Base-by-base conservation (phyloP, 2,797 vertebrate genomes). In the Kryptopterus vitreolus region DNA sequence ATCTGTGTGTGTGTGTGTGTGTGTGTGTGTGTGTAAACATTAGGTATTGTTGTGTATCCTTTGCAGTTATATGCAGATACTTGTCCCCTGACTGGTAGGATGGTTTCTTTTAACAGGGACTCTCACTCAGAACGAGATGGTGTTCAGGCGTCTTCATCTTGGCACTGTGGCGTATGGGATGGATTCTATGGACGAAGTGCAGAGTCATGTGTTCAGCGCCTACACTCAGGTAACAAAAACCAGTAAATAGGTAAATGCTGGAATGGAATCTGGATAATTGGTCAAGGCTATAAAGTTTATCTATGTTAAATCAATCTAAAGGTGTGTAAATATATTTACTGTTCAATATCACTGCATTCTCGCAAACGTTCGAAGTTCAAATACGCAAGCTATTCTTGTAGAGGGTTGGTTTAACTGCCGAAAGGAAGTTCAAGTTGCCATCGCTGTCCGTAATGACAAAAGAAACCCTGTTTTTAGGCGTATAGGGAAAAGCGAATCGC, bases 181-280 rank as follows among this genome's bases (percentile, higher is more conserved):
- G 85, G 98, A 99, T 90, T 99, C 98, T 0, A 99, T 99, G 97
- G 98, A 99, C 18, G 98, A 99, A 91, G 98, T 99, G 1, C 98
- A 99, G 88, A 99, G 98, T 88, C 97, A 98, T 66, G 96, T 99
- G 59, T 99, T 99, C 88, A 99, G 96, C 13, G 93, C 98, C 55
- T 99, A 99, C 87, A 99, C 97, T 0, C 98, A 98, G 96, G 98
- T 99, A 90, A 87, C 29, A 13, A 31, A 57, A 43, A 9, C 50
- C 15, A 1, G 31, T 52, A 53, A 31, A 70, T 33, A 6, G 31
- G 18, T 10, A 7, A 69, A 29, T 26, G 48, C 43, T 4, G 43
- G 38, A 3, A 4, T 16, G 24, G n/a, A 8, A 0, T 3, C 31
- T 72, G 52, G n/a, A 57, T n/a, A 57, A 35, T n/a, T 13, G 26